Base-by-base conservation (phyloP, 1,140 invertebrate genomes). In the Hylaeus anthracinus region DNA sequence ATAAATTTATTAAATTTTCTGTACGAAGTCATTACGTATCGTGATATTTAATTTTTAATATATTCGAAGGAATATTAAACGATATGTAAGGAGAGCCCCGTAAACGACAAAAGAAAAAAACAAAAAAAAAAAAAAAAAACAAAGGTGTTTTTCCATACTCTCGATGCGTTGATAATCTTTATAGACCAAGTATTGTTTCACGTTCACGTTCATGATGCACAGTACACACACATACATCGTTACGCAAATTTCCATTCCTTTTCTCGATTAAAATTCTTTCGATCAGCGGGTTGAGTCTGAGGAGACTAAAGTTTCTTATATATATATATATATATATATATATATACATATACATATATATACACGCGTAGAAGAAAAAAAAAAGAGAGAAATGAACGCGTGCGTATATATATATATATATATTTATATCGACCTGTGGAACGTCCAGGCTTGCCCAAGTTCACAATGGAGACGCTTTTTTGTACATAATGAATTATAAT, bases 401-500 rank as follows among this genome's bases (percentile, higher is more conserved):
- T 5, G 43, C 1, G 5, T 45, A 45, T 9, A 63, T 37, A 63
- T 10, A 39, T 9, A 63, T 10, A 9, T 12, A 39, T 53, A 71
- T 72, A n/a, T n/a, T n/a, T n/a, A 72, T 5, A 67, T 75, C 82
- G 86, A 84, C 77, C 81, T 72, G 77, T 83, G 76, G 78, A 86
- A 87, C 72, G 71, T 87, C 53, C 77, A 78, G 85, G 82, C 73
- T 87, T 77, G 79, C 82, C 85, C 85, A 78, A 74, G 79, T 85
- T 88, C 77, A 87, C 85, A 83, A 87, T 79, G 77, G 88, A 89
- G 86, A 91, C 88, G 88, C 89, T 90, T 92, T 90, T 92, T 90
- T 93, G 92, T 93, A 93, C 88, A 93, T 93, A 92, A 88, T 80
- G 82, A 89, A 90, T 84, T 72, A 86, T 74, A 88, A 26, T 90